A percentile compares a stretch with the other conserved stretches of the same genome.
phyloP scores from a whole-genome alignment of 2,113 vertebrate species.

The Odontophorus gujanensis region DNA sequence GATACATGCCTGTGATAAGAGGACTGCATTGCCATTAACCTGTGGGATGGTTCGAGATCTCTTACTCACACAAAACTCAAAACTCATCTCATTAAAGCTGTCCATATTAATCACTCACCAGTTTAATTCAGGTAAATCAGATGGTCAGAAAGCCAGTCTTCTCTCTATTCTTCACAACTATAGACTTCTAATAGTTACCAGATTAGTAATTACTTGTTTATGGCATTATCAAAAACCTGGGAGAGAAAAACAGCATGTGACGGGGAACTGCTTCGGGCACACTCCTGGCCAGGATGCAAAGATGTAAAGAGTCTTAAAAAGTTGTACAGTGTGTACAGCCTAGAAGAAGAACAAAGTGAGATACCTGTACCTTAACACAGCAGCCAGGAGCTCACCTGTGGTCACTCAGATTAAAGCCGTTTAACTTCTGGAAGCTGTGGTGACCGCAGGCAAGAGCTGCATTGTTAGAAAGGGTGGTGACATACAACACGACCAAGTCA shows the following conservation, averaged over 20 bases:
- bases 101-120: conserved; percentile 77
- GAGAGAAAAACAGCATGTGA: background rate
- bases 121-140: conserved; percentile 80
- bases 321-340: background rate
- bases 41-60: conserved; percentile 58
- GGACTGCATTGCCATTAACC: conserved; percentile 69
- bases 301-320: background rate
- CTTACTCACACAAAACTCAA: conserved; percentile 72
- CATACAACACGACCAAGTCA: background rate
- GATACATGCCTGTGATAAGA: conserved; percentile 69
- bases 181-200: conserved; percentile 66
- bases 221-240: conserved; percentile 45
- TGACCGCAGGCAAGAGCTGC: too few relatives aligned
- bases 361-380: background rate
- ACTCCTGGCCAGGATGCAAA: background rate
- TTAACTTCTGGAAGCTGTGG: too few relatives aligned
- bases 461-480: background rate
- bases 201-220: conserved; percentile 71
- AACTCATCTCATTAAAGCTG: conserved; percentile 76
- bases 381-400: background rate
- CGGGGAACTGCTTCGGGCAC: conserved; percentile 9
- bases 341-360: conserved; percentile 34
- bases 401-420: background rate
- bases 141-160: conserved; percentile 70
- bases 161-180: conserved; percentile 71